phyloP scores from a whole-genome alignment of 2,888 invertebrate species.

The Geophilus truncorum region DNA sequence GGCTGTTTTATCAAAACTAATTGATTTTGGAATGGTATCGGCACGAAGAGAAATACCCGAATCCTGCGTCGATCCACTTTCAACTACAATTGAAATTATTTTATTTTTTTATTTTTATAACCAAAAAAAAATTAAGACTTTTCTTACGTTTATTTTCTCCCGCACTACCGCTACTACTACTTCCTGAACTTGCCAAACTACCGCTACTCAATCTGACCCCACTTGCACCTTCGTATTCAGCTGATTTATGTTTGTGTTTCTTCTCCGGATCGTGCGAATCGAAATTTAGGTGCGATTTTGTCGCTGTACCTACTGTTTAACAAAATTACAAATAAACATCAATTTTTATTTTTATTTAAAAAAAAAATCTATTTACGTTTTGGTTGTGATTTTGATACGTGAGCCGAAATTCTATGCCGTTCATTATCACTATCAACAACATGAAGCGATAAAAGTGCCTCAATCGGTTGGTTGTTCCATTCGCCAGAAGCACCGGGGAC shows the following conservation, averaged over 20 bases:
- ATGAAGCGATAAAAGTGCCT: background rate
- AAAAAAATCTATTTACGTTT: background rate
- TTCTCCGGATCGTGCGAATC: background rate
- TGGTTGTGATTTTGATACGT: background rate
- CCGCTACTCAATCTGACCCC: slow-evolving; percentile 53
- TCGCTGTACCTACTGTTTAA: background rate
- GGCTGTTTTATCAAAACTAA: slow-evolving; percentile 84
- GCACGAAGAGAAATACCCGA: slow-evolving; percentile 35
- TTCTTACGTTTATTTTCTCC: slow-evolving; percentile 27
- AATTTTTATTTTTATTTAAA: background rate
- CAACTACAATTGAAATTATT: background rate
- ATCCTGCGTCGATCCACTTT: background rate
- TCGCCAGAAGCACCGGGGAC: slow-evolving; percentile 15
- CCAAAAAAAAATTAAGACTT: background rate
- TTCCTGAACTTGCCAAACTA: slow-evolving; percentile 56
- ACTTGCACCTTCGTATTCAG: background rate
- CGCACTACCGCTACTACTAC: slow-evolving; percentile 34
- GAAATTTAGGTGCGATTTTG: background rate
- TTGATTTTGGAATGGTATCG: slow-evolving; percentile 85
- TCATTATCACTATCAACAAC: background rate
- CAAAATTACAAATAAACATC: background rate
- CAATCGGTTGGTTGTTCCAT: background rate
- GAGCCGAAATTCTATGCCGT: background rate
- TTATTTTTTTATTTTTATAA: background rate
- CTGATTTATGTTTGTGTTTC: background rate